Conservation (phyloP, 2,797 vertebrate genomes). For the Cephalopachus bancanus region DNA sequence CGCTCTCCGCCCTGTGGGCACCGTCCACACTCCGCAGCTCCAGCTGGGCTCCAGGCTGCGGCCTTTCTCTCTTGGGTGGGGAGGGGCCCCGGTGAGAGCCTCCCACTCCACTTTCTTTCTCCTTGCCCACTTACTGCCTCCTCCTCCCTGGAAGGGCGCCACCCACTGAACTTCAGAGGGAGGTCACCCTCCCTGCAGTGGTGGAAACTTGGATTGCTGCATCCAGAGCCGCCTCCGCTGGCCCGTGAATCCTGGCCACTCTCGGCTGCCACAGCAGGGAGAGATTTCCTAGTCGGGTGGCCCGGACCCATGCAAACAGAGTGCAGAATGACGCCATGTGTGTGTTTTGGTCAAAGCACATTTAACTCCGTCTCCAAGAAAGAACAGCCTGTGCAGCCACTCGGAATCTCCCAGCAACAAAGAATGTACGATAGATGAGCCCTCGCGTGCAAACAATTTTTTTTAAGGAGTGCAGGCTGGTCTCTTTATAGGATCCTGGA, state of each 20-base stretch:
- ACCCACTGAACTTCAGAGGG: neutral
- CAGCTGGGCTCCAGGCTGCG: neutral
- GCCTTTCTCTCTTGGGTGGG: neutral
- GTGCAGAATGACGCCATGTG: conserved; percentile 1
- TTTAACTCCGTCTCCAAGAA: conserved; percentile 31
- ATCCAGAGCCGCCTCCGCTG: neutral
- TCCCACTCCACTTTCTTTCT: too few species aligned
- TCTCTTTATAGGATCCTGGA: conserved; percentile 71
- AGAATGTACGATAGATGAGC: conserved; percentile 34
- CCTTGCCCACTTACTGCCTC: neutral
- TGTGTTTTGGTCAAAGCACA: neutral
- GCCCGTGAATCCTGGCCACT: neutral
- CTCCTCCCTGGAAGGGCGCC: neutral
- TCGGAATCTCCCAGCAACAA: conserved; percentile 69
- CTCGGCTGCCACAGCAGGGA: neutral
- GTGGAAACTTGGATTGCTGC: neutral
- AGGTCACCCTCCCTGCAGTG: neutral
- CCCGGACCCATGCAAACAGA: conserved; percentile 41
- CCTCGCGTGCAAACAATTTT: conserved; percentile 54
- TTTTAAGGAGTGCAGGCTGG: neutral
- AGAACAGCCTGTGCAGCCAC: conserved; percentile 81
- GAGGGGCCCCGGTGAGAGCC: neutral
- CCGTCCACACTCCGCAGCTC: neutral
- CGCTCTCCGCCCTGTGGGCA: neutral
- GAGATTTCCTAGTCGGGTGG: neutral